Base-by-base conservation (phyloP, 53 echinoderm and acorn worm species). In the Holothuria leucospilota region DNA sequence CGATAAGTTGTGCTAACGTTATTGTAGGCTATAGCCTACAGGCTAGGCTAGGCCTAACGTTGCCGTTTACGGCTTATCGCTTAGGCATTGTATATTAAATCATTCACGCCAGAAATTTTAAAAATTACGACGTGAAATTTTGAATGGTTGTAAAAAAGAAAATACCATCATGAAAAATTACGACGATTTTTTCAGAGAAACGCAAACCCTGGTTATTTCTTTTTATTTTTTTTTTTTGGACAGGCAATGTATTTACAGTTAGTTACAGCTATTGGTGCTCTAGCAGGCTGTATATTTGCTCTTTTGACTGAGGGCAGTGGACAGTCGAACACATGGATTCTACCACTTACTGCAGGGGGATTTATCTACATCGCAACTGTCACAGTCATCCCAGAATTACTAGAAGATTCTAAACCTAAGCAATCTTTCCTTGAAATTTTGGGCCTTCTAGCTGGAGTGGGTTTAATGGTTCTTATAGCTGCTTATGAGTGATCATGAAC, bases 291-390 rank as follows among this genome's bases (percentile, higher is more conserved):
- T 79, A 61, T 93, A 85, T 93, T 85, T 39, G 96, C 94, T 40
- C 93, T 96, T 27, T 89, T 96, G 12, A 91, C 96, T 16, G 94
- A 96, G 80, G 96, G 96, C 20, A 87, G 82, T 23, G 96, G 94
- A 20, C 91, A 91, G 63, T 83, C 96, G 12, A 92, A 90, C 34
- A 90, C 96, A 6, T 94, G 94, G 94, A 94, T 96, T 73, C 92
- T 96, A 65, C 96, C 96, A 51, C 84, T 96, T 75, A 96, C 96
- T n/a, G 96, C 96, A n/a, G 96, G 96, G 12, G 96, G 96, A 51
- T 96, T 96, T 87, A 96, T 96, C 84, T 96, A 96, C 96, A 96
- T 96, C 66, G 96, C 96, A 3, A 94, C 94, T 3, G 96, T 96
- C n/a, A 87, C 96, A 15, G 96, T 96, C 59, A 96, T 96, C 79